A percentile compares a stretch with the other conserved stretches of the same genome.
Conservation (phyloP, 2,113 vertebrate species). For the Capricornis sumatraensis region DNA sequence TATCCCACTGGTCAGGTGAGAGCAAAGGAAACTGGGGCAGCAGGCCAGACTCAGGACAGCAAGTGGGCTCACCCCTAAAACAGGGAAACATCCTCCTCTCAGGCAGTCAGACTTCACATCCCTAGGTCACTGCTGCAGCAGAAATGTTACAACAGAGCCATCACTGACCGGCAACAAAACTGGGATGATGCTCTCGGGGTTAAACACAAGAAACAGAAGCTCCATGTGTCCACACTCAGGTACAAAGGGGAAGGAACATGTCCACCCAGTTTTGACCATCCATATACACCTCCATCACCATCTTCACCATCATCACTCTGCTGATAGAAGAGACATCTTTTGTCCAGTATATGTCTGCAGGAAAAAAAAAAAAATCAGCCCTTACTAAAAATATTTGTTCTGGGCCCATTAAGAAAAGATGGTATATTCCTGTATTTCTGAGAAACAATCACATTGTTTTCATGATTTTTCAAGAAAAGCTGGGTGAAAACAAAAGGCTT, state of each 20-base stretch:
- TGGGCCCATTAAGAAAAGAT: neutral
- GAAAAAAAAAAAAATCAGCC: neutral
- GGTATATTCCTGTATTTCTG: neutral
- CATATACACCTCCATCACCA: neutral
- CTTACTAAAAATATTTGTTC: neutral
- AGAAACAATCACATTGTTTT: neutral
- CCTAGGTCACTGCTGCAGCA: neutral
- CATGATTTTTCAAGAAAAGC: neutral
- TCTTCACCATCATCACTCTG: neutral
- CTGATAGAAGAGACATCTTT: neutral
- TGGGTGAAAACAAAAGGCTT: neutral
- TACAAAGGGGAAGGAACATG: neutral
- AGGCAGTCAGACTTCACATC: neutral
- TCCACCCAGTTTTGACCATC: neutral
- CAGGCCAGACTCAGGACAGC: neutral
- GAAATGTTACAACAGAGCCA: neutral
- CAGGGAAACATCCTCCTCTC: neutral
- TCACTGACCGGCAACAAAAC: neutral
- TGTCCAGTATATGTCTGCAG: neutral
- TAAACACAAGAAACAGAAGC: neutral
- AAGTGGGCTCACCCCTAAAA: neutral
- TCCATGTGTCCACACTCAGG: neutral
- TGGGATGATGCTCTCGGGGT: neutral
- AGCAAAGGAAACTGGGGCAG: neutral
- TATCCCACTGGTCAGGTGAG: neutral